Evolutionary conservation across 2,888 invertebrate species (phyloP).

Genomic region (Caenorhabditis sp.): DNA sequence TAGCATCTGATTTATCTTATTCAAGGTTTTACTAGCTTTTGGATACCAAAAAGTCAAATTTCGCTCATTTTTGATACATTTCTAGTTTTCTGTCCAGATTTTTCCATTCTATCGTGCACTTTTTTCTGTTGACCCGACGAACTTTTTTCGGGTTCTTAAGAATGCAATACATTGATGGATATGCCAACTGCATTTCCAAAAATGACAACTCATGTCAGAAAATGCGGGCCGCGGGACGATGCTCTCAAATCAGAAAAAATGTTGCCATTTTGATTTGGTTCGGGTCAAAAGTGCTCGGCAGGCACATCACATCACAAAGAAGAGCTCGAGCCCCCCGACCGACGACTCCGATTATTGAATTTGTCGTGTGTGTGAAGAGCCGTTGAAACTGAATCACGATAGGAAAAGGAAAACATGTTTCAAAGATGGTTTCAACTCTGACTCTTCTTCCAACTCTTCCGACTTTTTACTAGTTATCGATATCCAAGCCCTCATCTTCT

Average conservation of each 20-base stretch:
- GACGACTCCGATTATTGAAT: conserved; percentile 52
- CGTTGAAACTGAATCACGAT: conserved; percentile 60
- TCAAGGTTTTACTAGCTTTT: conserved; percentile 1
- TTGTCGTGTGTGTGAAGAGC: conserved; percentile 50
- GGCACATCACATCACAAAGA: conserved; percentile 15
- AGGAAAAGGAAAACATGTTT: conserved; percentile 7
- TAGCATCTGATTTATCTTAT: conserved; percentile 35
- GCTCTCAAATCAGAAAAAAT: conserved; percentile 19
- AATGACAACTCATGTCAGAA: conserved; percentile 51
- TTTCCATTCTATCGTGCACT: conserved; percentile 18
- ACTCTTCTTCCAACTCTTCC: not conserved
- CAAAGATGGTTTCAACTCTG: conserved; percentile 27
- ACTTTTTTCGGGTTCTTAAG: conserved; percentile 9
- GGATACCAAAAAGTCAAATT: not conserved
- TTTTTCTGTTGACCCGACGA: conserved; percentile 15
- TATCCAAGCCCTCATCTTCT: too few relatives aligned
- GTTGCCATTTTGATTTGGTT: conserved; percentile 43
- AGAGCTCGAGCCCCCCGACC: conserved; percentile 14
- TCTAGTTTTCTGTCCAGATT: not conserved
- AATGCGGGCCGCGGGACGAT: conserved; percentile 2
- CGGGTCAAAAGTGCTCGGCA: conserved; percentile 32
- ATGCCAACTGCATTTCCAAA: conserved; percentile 37
- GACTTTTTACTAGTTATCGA: not conserved
- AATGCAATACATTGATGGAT: conserved; percentile 39
- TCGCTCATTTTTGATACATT: not conserved